Percentiles rank a stretch among this genome's conserved stretches.
These are phyloP conservation scores for Sturnira hondurensis DNA, from an alignment of 2,113 vertebrate species.

Conservation along the genomic window DNA sequence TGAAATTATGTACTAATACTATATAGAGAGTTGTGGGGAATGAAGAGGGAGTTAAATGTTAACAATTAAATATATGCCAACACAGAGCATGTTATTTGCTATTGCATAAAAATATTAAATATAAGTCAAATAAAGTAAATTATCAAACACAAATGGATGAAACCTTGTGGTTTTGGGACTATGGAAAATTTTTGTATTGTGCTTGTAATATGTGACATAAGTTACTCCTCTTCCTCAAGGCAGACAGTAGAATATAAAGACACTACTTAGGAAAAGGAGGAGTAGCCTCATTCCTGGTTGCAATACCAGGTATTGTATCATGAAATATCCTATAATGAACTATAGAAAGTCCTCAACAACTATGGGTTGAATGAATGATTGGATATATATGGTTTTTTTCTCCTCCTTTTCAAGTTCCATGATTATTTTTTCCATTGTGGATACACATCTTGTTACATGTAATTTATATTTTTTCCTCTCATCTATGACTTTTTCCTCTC, in stretches of 20 bases:
- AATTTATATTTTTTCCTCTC: neutral
- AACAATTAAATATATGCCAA: neutral
- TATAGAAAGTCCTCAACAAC: neutral
- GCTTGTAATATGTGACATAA: neutral
- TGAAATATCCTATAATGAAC: neutral
- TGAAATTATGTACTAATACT: neutral
- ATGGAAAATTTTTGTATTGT: neutral
- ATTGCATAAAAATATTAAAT: neutral
- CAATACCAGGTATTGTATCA: neutral
- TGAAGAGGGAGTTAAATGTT: neutral
- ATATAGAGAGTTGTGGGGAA: neutral
- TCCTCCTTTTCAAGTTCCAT: neutral
- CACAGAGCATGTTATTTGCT: neutral
- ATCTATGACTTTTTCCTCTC: neutral
- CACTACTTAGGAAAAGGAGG: neutral
- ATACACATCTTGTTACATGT: neutral
- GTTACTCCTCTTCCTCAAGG: neutral
- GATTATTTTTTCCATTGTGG: neutral
- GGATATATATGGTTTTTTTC: neutral
- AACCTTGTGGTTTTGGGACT: neutral
- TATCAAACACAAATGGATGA: neutral
- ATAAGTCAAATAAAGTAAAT: neutral
- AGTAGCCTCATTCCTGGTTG: neutral
- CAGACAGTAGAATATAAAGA: neutral
- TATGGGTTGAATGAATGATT: neutral